Percentiles rank a stretch among this genome's conserved stretches.
phyloP scores from a whole-genome alignment of 2,113 vertebrate species.

The Syngnathus scovelli region DNA sequence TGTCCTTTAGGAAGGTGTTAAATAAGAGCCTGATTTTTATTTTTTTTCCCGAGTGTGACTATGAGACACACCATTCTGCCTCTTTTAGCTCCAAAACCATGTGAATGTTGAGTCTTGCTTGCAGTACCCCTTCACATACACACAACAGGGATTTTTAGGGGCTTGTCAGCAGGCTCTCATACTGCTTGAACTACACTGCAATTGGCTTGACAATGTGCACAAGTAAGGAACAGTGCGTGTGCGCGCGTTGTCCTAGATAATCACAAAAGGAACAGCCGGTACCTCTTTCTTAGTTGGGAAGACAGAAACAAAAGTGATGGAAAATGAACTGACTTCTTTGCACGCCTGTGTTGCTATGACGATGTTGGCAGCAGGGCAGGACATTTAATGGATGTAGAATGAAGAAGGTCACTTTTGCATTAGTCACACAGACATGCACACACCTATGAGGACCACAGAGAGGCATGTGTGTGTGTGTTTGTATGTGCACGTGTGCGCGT shows the following conservation, averaged over 20 bases:
- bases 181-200: conserved; percentile 21
- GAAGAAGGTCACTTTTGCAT: neutral
- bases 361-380: conserved; percentile 43
- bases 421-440: conserved; percentile 16
- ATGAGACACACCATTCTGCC: conserved; percentile 7
- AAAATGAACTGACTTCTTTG: conserved; percentile 27
- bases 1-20: conserved; percentile 19
- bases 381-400: conserved; percentile 19
- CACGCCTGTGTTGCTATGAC: conserved; percentile 44
- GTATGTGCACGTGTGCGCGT: neutral
- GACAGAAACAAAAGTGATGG: neutral
- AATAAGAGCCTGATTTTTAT: conserved; percentile 30
- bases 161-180: conserved; percentile 14
- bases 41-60: conserved; percentile 27
- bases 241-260: conserved; percentile 24
- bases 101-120: conserved; percentile 34
- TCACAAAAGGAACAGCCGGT: neutral
- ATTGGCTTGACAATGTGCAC: conserved; percentile 9
- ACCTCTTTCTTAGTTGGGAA: neutral
- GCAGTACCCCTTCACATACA: conserved; percentile 31
- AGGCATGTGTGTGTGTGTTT: neutral
- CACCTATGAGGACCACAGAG: conserved; percentile 9
- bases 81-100: conserved; percentile 20
- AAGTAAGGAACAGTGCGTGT: conserved; percentile 7
- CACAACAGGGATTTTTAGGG: conserved; percentile 37